Conservation (phyloP, 2,888 invertebrate species). For the Pristionchus maxplancki region DNA sequence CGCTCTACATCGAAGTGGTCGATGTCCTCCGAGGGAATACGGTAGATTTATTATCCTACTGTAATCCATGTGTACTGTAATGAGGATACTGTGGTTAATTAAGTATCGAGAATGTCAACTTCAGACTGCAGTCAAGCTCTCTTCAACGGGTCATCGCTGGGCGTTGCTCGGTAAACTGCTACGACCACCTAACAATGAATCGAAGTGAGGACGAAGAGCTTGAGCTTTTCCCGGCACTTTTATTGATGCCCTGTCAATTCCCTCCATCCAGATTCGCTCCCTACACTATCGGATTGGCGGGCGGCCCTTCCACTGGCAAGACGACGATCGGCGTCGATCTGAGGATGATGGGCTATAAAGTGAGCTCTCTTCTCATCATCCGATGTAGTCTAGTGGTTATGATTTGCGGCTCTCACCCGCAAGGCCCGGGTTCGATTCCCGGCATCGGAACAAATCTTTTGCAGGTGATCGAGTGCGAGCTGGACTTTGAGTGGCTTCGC, state of each 20-base stretch:
- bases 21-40: background rate
- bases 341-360: background rate
- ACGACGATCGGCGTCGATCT: background rate
- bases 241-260: background rate
- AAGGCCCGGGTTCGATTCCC: too few relatives aligned
- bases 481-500: background rate
- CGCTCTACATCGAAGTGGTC: background rate
- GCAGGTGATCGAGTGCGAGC: background rate
- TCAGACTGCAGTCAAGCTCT: background rate
- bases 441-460: too few relatives aligned
- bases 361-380: background rate
- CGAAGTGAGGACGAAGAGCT: slow-evolving; percentile 10
- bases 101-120: too few relatives aligned
- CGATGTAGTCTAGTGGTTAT: too few relatives aligned
- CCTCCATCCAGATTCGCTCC: background rate
- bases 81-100: too few relatives aligned
- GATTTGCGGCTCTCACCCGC: too few relatives aligned
- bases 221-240: too few relatives aligned
- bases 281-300: background rate
- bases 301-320: background rate
- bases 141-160: background rate
- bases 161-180: background rate
- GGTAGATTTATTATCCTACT: too few relatives aligned
- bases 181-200: background rate
- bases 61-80: too few relatives aligned